phyloP scores from a whole-genome alignment of 64 coral and sea anemone species.

The Platygyra sinensis region DNA sequence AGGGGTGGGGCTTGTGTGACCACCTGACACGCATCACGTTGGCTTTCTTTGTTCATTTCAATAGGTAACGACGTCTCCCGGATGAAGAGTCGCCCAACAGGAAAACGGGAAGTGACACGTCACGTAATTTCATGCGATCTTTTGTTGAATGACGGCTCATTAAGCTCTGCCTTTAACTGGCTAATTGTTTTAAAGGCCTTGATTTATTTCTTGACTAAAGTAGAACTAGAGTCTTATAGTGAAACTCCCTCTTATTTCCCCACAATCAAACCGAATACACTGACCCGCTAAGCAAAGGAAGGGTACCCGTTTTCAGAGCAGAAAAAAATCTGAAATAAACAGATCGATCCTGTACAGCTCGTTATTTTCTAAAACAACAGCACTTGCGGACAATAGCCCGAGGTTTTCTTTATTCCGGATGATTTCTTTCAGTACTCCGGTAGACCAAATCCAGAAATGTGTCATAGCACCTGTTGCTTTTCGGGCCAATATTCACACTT shows the following conservation, averaged over 20 bases:
- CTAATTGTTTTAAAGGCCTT: conserved; percentile 9
- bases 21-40: conserved; percentile 53
- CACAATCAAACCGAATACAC: not conserved
- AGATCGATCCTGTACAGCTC: not conserved
- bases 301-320: not conserved
- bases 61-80: conserved; percentile 6
- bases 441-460: not conserved
- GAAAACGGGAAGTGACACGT: conserved; percentile 29
- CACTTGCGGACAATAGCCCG: not conserved
- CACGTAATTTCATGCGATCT: conserved; percentile 32
- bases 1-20: conserved; percentile 74
- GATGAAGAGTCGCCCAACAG: conserved; percentile 16
- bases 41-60: conserved; percentile 54
- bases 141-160: not conserved
- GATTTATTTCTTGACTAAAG: not conserved
- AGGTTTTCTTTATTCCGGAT: conserved; percentile 7
- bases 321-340: not conserved
- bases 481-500: not conserved
- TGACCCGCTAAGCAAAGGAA: not conserved
- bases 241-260: not conserved
- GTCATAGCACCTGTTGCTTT: conserved; percentile 21
- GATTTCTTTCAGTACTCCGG: not conserved
- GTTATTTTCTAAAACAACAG: not conserved
- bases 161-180: not conserved
- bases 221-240: not conserved